Evolutionary conservation across 2,113 vertebrate species (phyloP), one percentile per base, ranked within the genome.

Genomic region (Stigmatopora argus): DNA sequence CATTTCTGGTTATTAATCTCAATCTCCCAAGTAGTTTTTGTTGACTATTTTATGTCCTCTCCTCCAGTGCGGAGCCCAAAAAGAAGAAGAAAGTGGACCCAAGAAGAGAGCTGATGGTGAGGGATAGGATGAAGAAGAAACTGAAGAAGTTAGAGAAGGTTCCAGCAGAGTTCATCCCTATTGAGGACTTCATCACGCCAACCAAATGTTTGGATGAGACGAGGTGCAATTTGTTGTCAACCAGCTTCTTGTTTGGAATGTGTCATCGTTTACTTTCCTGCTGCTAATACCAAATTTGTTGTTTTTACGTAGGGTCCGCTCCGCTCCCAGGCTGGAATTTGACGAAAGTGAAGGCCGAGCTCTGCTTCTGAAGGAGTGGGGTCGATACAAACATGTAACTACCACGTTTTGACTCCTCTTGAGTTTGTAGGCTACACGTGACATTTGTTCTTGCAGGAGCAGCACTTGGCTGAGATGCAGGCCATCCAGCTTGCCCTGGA

Each of bases 71-170:
- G 41, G 95, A 98, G 72, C 94, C 94, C 1, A 92, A 95, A 83
- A 99, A 96, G 81, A 99, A 98, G 80, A 99, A 98, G 82, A 98
- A 92, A 69, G 85, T 92, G 2, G 94, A 98, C 73, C 90, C 94
- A 3, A 94, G 31, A 71, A 91, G 90, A 73, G 97, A 98, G 3
- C 88, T 87, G 65, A 67, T 92, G 34, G 38, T 70, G 14, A 95
- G 78, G 75, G 96, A 99, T 0, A 93, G 96, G 4, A 74, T 99
- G 86, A 98, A 84, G 82, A 98, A 93, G 77, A 99, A 78, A 74
- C 78, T 99, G 34, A 96, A 86, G 65, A 94, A 89, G 76, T 18
- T 98, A 78, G 96, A 98, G 79, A 95, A 85, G 66, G 88, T 94
- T 53, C 75, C 89, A 41, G 91, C 93, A n/a, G 94, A 99, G 72